Conservation (phyloP, 2,113 vertebrate genomes). For the Erythrocebus patas region DNA sequence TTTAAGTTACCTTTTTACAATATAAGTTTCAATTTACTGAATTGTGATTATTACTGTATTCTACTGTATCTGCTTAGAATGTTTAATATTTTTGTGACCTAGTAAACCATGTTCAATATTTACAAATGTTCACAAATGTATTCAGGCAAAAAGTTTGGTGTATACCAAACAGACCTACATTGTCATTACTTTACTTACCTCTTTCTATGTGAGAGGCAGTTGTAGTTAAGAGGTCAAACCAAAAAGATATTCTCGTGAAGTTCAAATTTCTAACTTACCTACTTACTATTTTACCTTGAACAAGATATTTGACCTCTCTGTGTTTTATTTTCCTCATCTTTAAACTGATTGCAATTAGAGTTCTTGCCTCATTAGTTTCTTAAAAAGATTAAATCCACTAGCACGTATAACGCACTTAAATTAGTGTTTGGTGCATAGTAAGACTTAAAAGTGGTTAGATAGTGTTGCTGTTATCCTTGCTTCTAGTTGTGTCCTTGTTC, state of each 20-base stretch:
- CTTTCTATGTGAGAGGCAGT: neutral
- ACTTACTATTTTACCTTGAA: neutral
- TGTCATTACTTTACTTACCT: neutral
- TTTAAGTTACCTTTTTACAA: no score
- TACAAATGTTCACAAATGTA: no score
- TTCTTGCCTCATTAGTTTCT: slow-evolving; percentile 10
- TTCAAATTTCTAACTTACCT: neutral
- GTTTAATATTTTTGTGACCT: no score
- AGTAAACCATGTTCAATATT: no score
- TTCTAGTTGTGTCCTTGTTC: neutral
- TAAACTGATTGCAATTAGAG: neutral
- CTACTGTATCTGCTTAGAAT: no score
- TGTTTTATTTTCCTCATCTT: neutral
- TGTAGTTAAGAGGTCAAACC: neutral
- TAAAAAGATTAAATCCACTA: neutral
- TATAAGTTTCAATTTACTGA: no score
- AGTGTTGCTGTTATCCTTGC: neutral
- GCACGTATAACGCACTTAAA: neutral
- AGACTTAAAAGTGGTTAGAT: neutral
- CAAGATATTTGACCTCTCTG: neutral
- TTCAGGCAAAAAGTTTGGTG: neutral
- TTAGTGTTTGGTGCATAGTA: neutral
- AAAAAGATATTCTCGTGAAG: neutral
- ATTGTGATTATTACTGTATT: no score
- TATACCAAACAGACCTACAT: neutral